Conservation (phyloP, 2,888 invertebrate genomes). For the Entomobrya proxima region DNA sequence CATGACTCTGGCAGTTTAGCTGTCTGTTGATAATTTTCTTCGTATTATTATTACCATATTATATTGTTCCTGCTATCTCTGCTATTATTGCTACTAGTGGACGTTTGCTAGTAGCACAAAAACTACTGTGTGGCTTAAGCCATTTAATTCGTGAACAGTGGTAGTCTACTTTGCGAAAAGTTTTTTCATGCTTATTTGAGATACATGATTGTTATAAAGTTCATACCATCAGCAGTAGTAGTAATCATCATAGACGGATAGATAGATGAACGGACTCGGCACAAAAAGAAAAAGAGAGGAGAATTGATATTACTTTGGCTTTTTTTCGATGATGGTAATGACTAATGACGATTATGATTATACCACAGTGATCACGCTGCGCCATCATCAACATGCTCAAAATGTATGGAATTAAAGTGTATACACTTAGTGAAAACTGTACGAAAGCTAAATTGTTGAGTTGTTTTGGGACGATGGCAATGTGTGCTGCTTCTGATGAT, state of each 20-base stretch:
- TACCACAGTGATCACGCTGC: conserved; percentile 65
- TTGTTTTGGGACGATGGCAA: conserved; percentile 26
- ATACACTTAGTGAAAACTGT: conserved; percentile 53
- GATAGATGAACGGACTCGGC: conserved; percentile 34
- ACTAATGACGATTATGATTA: conserved; percentile 68
- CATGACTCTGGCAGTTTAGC: conserved; percentile 37
- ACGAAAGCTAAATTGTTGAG: conserved; percentile 60
- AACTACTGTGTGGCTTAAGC: conserved; percentile 24
- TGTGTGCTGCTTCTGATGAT: background rate
- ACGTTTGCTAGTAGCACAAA: background rate
- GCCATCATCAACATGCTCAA: conserved; percentile 49
- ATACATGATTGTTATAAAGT: background rate
- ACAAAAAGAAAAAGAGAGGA: conserved; percentile 34
- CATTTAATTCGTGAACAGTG: conserved; percentile 27
- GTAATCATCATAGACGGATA: background rate
- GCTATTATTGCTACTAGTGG: conserved; percentile 2
- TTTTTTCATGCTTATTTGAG: background rate
- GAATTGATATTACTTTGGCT: conserved; percentile 55
- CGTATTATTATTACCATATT: conserved; percentile 15
- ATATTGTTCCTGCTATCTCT: background rate
- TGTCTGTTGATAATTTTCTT: conserved; percentile 31
- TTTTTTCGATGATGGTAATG: conserved; percentile 56
- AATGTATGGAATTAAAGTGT: conserved; percentile 54
- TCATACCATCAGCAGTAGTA: background rate
- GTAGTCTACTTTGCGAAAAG: background rate